A percentile compares a stretch with the other conserved stretches of the same genome.
Evolutionary conservation across 2,113 vertebrate genomes (phyloP).

Genomic region (Sardina pilchardus): DNA sequence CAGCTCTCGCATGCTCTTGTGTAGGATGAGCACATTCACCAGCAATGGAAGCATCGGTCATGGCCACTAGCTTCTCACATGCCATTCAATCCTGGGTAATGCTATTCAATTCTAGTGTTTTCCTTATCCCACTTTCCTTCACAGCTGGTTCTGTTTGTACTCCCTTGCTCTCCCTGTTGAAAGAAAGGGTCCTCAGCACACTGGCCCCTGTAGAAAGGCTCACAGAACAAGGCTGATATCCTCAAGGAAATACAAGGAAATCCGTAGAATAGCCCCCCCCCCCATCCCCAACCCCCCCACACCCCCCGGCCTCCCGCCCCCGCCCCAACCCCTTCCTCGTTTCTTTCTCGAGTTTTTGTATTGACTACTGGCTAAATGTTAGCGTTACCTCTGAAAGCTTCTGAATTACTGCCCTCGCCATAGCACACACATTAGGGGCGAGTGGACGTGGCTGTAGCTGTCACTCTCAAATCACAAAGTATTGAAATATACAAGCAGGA

Average conservation of each 20-base stretch:
- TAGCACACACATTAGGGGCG: neutral
- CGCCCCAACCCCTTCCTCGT: too few relatives aligned
- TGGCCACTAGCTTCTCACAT: neutral
- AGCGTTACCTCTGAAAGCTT: neutral
- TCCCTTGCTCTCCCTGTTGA: neutral
- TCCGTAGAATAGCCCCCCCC: neutral
- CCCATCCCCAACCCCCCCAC: too few relatives aligned
- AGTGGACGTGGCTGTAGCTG: neutral
- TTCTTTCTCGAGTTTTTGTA: neutral
- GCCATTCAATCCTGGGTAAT: neutral
- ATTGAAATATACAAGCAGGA: slow-evolving; percentile 9
- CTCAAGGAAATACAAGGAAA: slow-evolving; percentile 10
- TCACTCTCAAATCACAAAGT: neutral
- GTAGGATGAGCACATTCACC: neutral
- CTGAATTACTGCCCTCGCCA: slow-evolving; percentile 5
- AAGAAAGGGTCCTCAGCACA: neutral
- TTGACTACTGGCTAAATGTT: neutral
- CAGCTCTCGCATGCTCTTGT: neutral
- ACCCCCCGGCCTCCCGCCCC: too few relatives aligned
- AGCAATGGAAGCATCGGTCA: neutral
- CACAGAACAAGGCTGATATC: neutral
- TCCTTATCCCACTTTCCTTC: neutral
- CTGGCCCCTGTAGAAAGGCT: neutral
- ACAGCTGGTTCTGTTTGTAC: neutral
- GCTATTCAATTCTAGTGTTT: neutral